These are phyloP conservation scores for Catostylus mosaicus DNA, from an alignment of 30 jellyfish, hydroid and myxozoan genomes.

Conservation along the genomic window DNA sequence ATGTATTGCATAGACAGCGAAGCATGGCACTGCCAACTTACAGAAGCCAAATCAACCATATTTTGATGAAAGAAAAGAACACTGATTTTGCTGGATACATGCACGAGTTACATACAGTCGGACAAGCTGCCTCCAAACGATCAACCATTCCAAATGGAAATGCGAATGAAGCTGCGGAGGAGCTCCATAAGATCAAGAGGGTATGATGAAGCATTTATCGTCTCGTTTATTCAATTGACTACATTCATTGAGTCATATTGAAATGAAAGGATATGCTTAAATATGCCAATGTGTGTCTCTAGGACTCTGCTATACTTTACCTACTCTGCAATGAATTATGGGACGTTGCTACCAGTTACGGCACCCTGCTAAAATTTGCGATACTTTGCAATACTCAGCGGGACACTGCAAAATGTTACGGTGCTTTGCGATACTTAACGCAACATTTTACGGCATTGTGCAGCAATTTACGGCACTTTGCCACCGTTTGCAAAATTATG, in stretches of 20 bases:
- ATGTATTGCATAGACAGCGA: slow-evolving; percentile 33
- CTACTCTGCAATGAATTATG: no score
- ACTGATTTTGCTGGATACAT: slow-evolving; percentile 51
- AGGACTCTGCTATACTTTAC: not conserved
- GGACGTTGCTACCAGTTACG: no score
- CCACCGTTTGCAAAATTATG: not conserved
- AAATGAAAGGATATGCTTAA: no score
- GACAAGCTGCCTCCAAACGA: slow-evolving; percentile 61
- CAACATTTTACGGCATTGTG: not conserved
- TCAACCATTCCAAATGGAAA: slow-evolving; percentile 43
- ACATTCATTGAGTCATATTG: no score
- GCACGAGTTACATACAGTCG: slow-evolving; percentile 61
- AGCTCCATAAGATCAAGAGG: slow-evolving; percentile 55
- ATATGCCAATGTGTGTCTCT: no score
- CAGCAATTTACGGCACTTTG: not conserved
- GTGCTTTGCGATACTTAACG: not conserved
- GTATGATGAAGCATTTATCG: not conserved
- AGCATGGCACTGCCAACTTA: slow-evolving; percentile 25
- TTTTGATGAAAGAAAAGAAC: slow-evolving; percentile 51
- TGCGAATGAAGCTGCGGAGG: slow-evolving; percentile 32
- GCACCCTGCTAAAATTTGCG: not conserved
- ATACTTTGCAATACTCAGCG: not conserved
- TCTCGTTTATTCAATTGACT: no score
- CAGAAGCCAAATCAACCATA: slow-evolving; percentile 53
- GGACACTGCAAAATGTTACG: not conserved